Evolutionary conservation across 2,113 vertebrate species (phyloP), one percentile per base, ranked within the genome.

Genomic region (Rhombomys opimus): DNA sequence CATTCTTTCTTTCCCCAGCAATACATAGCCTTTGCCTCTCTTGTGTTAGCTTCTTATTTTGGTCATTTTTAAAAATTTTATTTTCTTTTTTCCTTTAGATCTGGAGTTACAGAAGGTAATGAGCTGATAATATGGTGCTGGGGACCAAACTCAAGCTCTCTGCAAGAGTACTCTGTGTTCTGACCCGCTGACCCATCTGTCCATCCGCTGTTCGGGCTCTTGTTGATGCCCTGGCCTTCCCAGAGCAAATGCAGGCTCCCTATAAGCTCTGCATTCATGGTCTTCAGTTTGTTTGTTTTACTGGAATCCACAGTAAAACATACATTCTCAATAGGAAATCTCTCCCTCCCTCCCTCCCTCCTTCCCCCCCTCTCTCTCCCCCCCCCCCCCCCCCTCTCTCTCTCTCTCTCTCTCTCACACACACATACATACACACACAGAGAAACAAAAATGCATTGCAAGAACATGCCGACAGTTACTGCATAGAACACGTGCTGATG

Each of bases 231-330:
- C 27, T 25, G 41, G 4, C 57, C 38, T 72, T 89, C 54, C 78
- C 13, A 38, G 52, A 86, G 77, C 67, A 72, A 93, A 80, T 41
- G n/a, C 27, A 41, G 35, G 63, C 11, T 70, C 38, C 67, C 59
- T 23, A 25, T 4, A 72, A 27, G n/a, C 30, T 72, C 46, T 85
- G 57, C 38, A 80, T 27, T 1, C 35, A 18, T 14, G 38, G n/a
- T 63, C 94, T 95, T 72, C 50, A 90, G 30, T 46, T 41, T 73
- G 72, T 85, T 91, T 52, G 30, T 72, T 50, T 84, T 80, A 80
- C 61, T 76, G 85, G 50, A 91, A 72, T 13, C 6, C 63, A 87
- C 23, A 75, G 38, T 57, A 67, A 68, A 90, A 11, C 23, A 67
- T 52, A 12, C 46, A 87, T 57, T 57, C 50, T 38, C 18, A 5